Base-by-base conservation (phyloP, 2,113 vertebrate species). In the Tinamus guttatus region DNA sequence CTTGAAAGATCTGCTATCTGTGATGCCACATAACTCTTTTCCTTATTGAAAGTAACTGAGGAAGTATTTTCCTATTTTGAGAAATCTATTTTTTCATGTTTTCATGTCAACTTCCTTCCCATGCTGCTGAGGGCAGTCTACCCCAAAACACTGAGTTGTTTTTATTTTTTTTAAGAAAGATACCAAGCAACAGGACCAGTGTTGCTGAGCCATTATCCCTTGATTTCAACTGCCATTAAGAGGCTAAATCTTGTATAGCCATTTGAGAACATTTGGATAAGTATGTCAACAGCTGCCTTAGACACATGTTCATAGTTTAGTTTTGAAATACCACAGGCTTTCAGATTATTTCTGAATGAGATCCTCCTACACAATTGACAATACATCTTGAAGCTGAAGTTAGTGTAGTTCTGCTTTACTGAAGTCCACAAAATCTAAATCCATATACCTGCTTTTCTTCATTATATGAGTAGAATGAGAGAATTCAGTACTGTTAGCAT, bases 291-390 rank as follows among this genome's bases (percentile, higher is more conserved):
- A 79, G 10, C n/a, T 75, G 60, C 22, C 19, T 47, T 25, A 51
- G 47, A 60, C 24, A 78, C 16, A 45, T 30, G 41, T 81, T 87
- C 70, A 58, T 51, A 40, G 30, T 27, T 64, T 77, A 67, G 25
- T 59, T 49, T 71, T 64, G 52, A 69, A 85, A 51, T 96, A 43
- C 32, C 74, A 68, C 21, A 63, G 51, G 54, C 87, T 75, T 79
- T 93, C 14, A 41, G 59, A 47, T 43, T 62, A 75, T 93, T 93
- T 41, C 54, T 81, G 54, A 90, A 45, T 34, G 32, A 59, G 17
- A 13, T 21, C 45, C 64, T 81, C 52, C 62, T 30, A 59, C 0
- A 0, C 47, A 90, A 80, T 21, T 75, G 81, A 69, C 30, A 58
- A 28, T 34, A 58, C 25, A 38, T 62, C 62, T 11, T 68, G 67